Base-by-base conservation (phyloP, 2,888 invertebrate genomes). In the Ditula angustiorana region DNA sequence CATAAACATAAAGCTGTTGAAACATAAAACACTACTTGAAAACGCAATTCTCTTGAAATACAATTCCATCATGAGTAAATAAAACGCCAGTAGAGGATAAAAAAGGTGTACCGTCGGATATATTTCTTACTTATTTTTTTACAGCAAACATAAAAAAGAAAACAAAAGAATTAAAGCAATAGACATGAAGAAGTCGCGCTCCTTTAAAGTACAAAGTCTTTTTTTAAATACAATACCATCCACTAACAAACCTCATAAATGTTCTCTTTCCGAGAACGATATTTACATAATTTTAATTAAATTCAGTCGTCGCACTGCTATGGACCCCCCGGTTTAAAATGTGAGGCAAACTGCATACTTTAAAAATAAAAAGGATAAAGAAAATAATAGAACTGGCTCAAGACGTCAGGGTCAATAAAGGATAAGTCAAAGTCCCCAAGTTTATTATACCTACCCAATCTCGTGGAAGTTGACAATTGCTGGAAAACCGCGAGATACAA, bases 201-300 rank as follows among this genome's bases (percentile, higher is more conserved):
- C n/a, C n/a, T 62, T 53, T 56, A 49, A 49, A 49, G 37, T 19
- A 30, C 23, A 23, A 62, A 56, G 47, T 41, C 30, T n/a, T 16
- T 56, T 62, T 62, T 30, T 50, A 19, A 57, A 57, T 62, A 62
- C 62, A 57, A 57, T 57, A 49, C 62, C 24, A 56, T 61, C 23
- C 26, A 30, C 49, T 41, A 56, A 55, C 56, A 57, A 41, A 62
- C 24, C 56, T 62, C 49, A 62, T 62, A 62, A 62, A 62, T 62
- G 62, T 57, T 24, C 37, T 21, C 19, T 30, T 50, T 57, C 56
- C n/a, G 49, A 62, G 61, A 56, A 62, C 49, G 49, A 56, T 65
- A 66, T 66, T 66, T 66, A 57, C 66, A 66, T 66, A 66, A 61
- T 61, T 66, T 66, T 66, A 61, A 66, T 66, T 66, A 66, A 66